A percentile compares a stretch with the other conserved stretches of the same genome.
phyloP scores from a whole-genome alignment of 2,797 vertebrate species.

The Dipus sagitta region DNA sequence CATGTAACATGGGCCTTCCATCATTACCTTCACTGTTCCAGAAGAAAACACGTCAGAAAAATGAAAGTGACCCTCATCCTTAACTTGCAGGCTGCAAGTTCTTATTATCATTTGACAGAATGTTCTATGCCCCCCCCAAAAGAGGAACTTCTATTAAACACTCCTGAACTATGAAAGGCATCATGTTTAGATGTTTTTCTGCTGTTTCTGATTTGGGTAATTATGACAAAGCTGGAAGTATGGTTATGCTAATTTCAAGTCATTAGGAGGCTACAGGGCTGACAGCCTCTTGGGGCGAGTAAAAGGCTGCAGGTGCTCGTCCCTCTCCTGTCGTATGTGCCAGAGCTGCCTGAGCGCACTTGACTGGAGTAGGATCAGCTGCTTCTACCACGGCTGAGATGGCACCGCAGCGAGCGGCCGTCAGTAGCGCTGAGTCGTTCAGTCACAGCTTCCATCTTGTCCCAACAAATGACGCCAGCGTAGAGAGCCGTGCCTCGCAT shows the following conservation, averaged over 20 bases:
- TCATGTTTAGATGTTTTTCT: slow-evolving; percentile 70
- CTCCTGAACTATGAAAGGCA: slow-evolving; percentile 66
- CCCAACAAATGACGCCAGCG: background rate
- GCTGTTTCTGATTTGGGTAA: slow-evolving; percentile 62
- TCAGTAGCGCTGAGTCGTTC: background rate
- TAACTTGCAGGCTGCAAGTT: background rate
- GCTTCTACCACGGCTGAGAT: background rate
- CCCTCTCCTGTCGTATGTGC: slow-evolving; percentile 23
- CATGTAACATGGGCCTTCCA: background rate
- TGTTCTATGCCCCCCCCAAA: background rate
- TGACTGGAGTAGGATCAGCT: background rate
- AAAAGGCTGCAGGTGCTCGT: background rate
- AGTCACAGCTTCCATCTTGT: background rate
- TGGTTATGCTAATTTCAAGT: slow-evolving; percentile 70
- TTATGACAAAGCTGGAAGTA: slow-evolving; percentile 76
- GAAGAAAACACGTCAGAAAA: background rate
- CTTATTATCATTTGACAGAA: slow-evolving; percentile 51
- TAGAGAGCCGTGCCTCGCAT: background rate
- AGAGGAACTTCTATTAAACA: slow-evolving; percentile 60
- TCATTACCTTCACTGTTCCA: background rate
- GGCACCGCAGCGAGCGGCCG: background rate
- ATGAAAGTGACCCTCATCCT: background rate
- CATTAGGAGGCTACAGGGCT: slow-evolving; percentile 70
- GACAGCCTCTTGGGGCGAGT: slow-evolving; percentile 59
- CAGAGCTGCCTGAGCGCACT: slow-evolving; percentile 31